Evolutionary conservation across 2,797 vertebrate genomes (phyloP).

Genomic region (Hydrophis major): DNA sequence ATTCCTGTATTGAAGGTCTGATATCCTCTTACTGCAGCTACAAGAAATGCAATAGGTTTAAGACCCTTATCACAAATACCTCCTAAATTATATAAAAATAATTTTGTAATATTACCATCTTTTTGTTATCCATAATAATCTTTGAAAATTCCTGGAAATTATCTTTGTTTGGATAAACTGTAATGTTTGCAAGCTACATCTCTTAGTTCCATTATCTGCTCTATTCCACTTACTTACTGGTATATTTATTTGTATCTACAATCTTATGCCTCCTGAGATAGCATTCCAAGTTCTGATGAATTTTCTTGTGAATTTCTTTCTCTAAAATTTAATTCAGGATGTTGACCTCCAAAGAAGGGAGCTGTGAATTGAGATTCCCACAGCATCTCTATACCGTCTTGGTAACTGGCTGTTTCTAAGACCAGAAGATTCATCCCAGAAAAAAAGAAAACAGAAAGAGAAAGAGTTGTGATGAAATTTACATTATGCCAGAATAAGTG

Average conservation of each 20-base stretch:
- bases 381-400: background rate
- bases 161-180: background rate
- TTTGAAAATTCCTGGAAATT: background rate
- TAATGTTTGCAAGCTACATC: background rate
- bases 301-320: background rate
- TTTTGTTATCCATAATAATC: background rate
- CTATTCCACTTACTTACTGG: background rate
- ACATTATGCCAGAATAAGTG: background rate
- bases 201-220: background rate
- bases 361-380: background rate
- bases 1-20: background rate
- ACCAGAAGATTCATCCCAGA: background rate
- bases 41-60: background rate
- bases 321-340: background rate
- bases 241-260: background rate
- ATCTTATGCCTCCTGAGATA: background rate
- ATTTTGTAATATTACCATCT: background rate
- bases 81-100: background rate
- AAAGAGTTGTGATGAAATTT: background rate
- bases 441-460: background rate
- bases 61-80: background rate
- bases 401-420: background rate
- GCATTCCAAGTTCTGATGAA: background rate
- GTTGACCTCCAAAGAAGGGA: background rate
- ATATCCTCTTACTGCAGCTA: background rate